phyloP scores from a whole-genome alignment of 2,113 vertebrate genomes.

The Dryoscopus gambensis region DNA sequence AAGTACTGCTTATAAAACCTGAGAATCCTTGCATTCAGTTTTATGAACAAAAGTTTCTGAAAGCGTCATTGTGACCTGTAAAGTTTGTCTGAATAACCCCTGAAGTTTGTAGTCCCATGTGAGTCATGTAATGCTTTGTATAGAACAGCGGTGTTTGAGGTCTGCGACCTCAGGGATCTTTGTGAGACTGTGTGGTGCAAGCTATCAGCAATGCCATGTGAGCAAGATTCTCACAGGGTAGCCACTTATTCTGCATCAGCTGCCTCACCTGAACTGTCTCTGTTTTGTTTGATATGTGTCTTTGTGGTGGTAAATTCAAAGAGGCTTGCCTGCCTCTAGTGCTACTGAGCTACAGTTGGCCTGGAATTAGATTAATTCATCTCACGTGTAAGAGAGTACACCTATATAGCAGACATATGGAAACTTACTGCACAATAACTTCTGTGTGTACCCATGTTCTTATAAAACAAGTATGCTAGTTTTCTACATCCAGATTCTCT shows the following conservation, averaged over 20 bases:
- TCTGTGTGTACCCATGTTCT: not conserved
- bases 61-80: not conserved
- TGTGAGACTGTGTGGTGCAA: not conserved
- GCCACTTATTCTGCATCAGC: not conserved
- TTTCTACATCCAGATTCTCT: not conserved
- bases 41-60: not conserved
- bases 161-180: not conserved
- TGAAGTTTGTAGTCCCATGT: not conserved
- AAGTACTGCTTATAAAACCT: not conserved
- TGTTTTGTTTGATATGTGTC: not conserved
- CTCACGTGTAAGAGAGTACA: accelerated
- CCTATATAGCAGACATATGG: not conserved
- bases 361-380: not conserved
- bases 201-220: not conserved
- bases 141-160: not conserved
- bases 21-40: not conserved
- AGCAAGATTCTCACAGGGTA: not conserved
- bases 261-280: not conserved
- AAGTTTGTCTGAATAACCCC: not conserved
- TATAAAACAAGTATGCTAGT: not conserved
- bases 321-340: not conserved
- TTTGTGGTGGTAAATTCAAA: not conserved
- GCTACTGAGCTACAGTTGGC: not conserved
- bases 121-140: not conserved
- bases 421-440: not conserved